Evolutionary conservation across 1,140 invertebrate genomes (phyloP), one percentile per base, ranked within the genome.

Genomic region (Drosophila lacteicornis): DNA sequence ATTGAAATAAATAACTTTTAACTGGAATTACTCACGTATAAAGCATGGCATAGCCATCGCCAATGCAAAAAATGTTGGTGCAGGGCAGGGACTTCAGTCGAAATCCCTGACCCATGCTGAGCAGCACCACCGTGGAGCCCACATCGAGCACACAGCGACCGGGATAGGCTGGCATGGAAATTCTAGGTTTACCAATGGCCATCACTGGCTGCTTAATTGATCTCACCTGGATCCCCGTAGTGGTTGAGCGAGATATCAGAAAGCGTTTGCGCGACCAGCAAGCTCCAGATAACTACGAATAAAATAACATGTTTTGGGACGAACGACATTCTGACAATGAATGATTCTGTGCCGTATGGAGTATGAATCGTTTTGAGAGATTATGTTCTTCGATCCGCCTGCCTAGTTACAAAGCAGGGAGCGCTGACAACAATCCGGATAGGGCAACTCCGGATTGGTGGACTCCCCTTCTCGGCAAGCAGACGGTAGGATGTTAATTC

Each of bases 391-490:
- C 0, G 2, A 47, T 27, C 22, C 27, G 73, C 71, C 60, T 58
- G 45, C 70, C 40, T 62, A 74, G 51, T 43, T 25, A 49, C 68
- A 81, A 8, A 66, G 17, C 4, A 75, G 25, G 4, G 3, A 12
- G 1, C 73, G 61, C 5, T 42, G 25, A 45, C 84, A 87, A 51
- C 84, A 87, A 2, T 61, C 45, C 1, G 84, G 85, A 80, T 87
- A 84, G 9, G 61, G 58, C 36, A 58, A 22, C 7, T 65, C 25
- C 1, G n/a, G 8, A 38, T 75, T 19, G 3, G 51, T 12, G 6
- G 46, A 67, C 2, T 22, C 17, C 1, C 80, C 80, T 27, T 49
- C 27, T 11, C 8, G 46, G 49, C 84, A 88, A 0, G 9, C 1
- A 0, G 12, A 0, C 1, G 49, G 19, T 12, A 71, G 25, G 9